Evolutionary conservation across 2,888 invertebrate genomes (phyloP).

Genomic region (Coelinius sp.): DNA sequence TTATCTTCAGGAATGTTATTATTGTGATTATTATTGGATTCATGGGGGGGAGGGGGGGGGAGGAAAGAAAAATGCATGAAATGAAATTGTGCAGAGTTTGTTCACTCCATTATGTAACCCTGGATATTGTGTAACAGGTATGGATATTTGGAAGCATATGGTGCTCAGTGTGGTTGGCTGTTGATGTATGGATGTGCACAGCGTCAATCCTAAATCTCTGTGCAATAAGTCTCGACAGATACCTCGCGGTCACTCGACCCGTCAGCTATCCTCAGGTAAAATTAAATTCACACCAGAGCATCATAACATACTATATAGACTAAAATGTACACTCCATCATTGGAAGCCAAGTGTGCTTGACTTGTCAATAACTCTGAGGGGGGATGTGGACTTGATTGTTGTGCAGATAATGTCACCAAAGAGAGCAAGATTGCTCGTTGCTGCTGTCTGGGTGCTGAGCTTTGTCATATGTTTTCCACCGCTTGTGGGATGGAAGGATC

Average conservation of each 20-base stretch:
- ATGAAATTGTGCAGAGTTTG: too few relatives aligned
- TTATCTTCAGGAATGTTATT: too few relatives aligned
- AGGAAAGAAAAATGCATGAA: too few relatives aligned
- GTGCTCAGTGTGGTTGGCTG: constrained; percentile 97
- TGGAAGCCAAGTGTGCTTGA: not conserved
- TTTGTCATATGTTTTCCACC: constrained; percentile 98
- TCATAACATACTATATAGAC: not conserved
- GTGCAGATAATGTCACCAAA: constrained; percentile 85
- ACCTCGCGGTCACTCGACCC: constrained; percentile 96
- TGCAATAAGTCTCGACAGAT: constrained; percentile 94
- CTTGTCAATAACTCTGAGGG: not conserved
- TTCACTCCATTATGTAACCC: too few relatives aligned
- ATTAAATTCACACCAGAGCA: not conserved
- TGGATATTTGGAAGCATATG: constrained; percentile 98
- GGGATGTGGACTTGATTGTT: not conserved
- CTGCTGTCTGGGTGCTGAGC: constrained; percentile 94
- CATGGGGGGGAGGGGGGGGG: too few relatives aligned
- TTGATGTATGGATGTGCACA: constrained; percentile 99
- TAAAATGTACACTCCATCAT: not conserved
- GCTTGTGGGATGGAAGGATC: constrained; percentile 92
- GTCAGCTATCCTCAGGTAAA: constrained; percentile 88
- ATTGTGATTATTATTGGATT: too few relatives aligned
- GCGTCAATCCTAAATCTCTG: constrained; percentile 97
- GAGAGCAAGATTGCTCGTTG: constrained; percentile 88
- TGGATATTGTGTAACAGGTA: constrained; percentile 74